Conservation (phyloP, 2,888 invertebrate genomes). For the Hanleya hanleyi region DNA sequence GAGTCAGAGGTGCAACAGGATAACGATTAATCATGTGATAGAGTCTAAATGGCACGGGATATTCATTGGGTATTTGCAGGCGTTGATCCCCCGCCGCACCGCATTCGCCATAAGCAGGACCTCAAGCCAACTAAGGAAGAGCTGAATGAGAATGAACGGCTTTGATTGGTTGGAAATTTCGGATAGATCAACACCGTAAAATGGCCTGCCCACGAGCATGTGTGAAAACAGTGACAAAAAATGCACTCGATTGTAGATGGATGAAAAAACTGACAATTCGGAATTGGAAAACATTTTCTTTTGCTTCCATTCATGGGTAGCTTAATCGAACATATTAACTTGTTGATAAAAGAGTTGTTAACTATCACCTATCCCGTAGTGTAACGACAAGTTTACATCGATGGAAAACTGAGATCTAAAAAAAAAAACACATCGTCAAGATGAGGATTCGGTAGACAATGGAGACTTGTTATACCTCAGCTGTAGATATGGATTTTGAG, state of each 20-base stretch:
- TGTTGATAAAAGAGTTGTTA: too few relatives aligned
- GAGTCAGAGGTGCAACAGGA: too few relatives aligned
- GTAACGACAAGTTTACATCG: not conserved
- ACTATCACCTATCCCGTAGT: too few relatives aligned
- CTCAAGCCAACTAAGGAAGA: conserved; percentile 4
- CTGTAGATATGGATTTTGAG: not conserved
- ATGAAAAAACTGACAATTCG: too few relatives aligned
- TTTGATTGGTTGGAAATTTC: not conserved
- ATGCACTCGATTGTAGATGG: too few relatives aligned
- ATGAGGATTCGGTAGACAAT: not conserved
- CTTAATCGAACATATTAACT: too few relatives aligned
- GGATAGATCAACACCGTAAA: too few relatives aligned
- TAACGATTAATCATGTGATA: too few relatives aligned
- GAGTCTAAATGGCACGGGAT: too few relatives aligned
- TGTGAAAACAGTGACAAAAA: too few relatives aligned
- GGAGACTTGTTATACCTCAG: not conserved
- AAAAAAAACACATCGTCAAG: not conserved
- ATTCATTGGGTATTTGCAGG: not conserved
- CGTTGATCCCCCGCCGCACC: conserved; percentile 5
- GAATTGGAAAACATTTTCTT: too few relatives aligned
- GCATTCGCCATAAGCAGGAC: conserved; percentile 3
- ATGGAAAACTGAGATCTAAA: not conserved
- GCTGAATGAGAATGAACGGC: not conserved
- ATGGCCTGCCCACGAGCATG: too few relatives aligned
- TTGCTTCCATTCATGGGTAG: not conserved